Base-by-base conservation (phyloP, 2,113 vertebrate genomes). In the Coturnix japonica region DNA sequence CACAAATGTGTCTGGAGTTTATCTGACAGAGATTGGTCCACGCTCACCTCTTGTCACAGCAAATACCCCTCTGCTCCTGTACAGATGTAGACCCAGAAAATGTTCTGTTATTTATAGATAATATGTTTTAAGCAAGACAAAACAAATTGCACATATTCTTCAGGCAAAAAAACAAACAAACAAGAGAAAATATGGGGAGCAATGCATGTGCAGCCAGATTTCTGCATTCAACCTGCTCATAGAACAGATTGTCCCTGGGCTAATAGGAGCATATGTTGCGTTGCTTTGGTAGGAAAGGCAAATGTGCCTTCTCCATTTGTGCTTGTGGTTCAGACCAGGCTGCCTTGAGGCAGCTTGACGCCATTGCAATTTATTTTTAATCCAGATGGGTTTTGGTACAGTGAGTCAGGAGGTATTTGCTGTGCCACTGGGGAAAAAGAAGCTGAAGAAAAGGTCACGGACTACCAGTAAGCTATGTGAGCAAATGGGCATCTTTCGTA, bases 31-130 rank as follows among this genome's bases (percentile, higher is more conserved):
- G 78, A 74, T 78, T 46, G 6, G 64, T 90, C 92, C 41, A 61
- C 49, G 85, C 39, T 93, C 86, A 92, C 80, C 67, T 92, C 85
- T 85, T 97, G 93, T 91, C 77, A 82, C 82, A 94, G 66, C 80
- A 93, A 93, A 81, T 81, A 87, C 65, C 93, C 67, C 46, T 85
- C 85, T 81, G 70, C 39, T 85, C 60, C 65, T 67, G 35, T 4
- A 22, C 64, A 90, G 44, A 43, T 56, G 64, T 79, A 60, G 89
- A 94, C n/a, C 65, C 81, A 86, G 90, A 93, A 69, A 83, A 57
- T 12, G 11, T 77, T 57, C 80, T 71, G 87, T 80, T 82, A 71
- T 89, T 94, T 95, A 25, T 41, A 78, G 63, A 63, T 90, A 51
- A 3, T 7, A 6, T 23, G 19, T 41, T 79, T 80, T 66, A 65